A percentile compares a stretch with the other conserved stretches of the same genome.
These are phyloP conservation scores for Lordiphosa andalusiaca DNA, from an alignment of 2,888 invertebrate species.

Conservation along the genomic window DNA sequence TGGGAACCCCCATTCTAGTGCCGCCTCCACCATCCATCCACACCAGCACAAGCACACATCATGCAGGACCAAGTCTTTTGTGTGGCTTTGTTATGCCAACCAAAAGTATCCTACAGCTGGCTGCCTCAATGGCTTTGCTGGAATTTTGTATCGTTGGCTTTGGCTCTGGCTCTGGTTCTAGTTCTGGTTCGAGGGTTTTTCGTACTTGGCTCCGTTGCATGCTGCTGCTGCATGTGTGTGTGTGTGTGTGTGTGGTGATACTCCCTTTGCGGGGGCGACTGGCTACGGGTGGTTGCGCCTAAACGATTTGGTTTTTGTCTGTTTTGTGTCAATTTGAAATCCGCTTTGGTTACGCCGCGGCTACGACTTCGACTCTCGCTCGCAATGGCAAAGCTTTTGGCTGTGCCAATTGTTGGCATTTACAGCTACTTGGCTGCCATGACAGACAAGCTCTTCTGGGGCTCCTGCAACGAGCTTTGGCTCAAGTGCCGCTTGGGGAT, in stretches of 20 bases:
- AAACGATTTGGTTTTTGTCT: conserved; percentile 72
- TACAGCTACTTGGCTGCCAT: conserved; percentile 67
- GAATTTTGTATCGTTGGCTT: conserved; percentile 39
- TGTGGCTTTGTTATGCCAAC: conserved; percentile 66
- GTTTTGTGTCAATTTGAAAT: conserved; percentile 74
- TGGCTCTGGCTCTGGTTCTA: conserved; percentile 31
- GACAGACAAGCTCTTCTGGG: conserved; percentile 44
- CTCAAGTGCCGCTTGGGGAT: conserved; percentile 46
- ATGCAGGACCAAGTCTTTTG: conserved; percentile 54
- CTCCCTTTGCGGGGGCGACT: conserved; percentile 22
- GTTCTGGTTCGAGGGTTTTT: conserved; percentile 23
- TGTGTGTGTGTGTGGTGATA: conserved; percentile 23
- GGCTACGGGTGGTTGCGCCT: conserved; percentile 58
- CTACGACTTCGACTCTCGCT: not conserved
- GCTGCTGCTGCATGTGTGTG: conserved; percentile 53
- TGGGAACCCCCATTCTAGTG: conserved; percentile 9
- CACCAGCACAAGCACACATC: too few relatives aligned
- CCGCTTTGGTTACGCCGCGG: conserved; percentile 65
- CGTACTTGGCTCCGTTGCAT: conserved; percentile 52
- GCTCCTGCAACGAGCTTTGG: conserved; percentile 11
- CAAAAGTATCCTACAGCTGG: conserved; percentile 58
- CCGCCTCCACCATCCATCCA: too few relatives aligned
- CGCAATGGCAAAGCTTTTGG: conserved; percentile 3
- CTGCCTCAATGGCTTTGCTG: conserved; percentile 37
- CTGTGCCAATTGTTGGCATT: conserved; percentile 62